Percentiles rank a stretch among this genome's conserved stretches.
Evolutionary conservation across 2,113 vertebrate species (phyloP).

Genomic region (Morone chrysops): DNA sequence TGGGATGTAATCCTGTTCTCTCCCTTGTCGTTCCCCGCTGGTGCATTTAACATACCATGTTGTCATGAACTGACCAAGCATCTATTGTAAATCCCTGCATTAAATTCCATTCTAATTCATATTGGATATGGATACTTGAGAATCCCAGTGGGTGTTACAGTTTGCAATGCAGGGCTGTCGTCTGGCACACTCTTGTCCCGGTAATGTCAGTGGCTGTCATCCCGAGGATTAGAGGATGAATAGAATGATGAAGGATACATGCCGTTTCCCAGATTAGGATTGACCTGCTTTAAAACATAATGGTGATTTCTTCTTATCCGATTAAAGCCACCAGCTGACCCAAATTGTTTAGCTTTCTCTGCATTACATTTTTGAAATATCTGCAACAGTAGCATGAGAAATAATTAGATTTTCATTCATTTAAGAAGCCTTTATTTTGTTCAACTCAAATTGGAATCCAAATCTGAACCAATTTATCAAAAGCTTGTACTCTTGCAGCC

Average conservation of each 20-base stretch:
- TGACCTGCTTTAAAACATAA: constrained; percentile 79
- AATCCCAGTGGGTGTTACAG: constrained; percentile 29
- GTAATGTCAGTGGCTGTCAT: constrained; percentile 51
- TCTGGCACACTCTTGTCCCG: constrained; percentile 50
- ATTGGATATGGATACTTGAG: constrained; percentile 46
- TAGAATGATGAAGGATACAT: constrained; percentile 69
- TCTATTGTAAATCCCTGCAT: constrained; percentile 51
- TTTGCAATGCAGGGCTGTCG: constrained; percentile 20
- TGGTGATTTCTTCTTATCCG: constrained; percentile 76
- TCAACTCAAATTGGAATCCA: constrained; percentile 22
- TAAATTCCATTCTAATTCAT: constrained; percentile 50
- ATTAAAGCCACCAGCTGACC: constrained; percentile 74
- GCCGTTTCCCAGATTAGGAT: constrained; percentile 77
- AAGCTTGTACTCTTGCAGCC: constrained; percentile 28
- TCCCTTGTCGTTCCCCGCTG: constrained; percentile 5
- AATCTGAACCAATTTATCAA: constrained; percentile 18
- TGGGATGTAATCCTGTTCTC: constrained; percentile 45
- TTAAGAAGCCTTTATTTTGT: constrained; percentile 35
- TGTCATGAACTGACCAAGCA: constrained; percentile 44
- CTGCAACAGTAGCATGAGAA: constrained; percentile 19
- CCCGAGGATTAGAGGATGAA: constrained; percentile 70
- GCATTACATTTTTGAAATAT: constrained; percentile 44
- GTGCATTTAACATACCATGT: constrained; percentile 35
- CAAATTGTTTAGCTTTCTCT: constrained; percentile 57
- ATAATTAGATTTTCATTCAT: constrained; percentile 52